Evolutionary conservation across 1,140 invertebrate species (phyloP).

Genomic region (Platyscapa corneri): DNA sequence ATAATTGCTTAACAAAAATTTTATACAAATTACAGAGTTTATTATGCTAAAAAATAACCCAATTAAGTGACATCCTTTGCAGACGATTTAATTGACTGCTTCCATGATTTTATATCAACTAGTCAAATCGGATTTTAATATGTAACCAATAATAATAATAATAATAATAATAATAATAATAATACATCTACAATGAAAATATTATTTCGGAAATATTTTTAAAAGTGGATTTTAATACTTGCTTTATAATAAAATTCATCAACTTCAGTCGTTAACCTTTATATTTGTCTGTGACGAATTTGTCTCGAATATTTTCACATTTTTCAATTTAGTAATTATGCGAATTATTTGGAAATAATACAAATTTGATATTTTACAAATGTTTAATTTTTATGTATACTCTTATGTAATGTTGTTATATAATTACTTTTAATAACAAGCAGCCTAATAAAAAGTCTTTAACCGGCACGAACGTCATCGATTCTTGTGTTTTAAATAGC

Average conservation of each 20-base stretch:
- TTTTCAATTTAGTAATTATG: too few species aligned
- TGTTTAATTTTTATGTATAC: too few species aligned
- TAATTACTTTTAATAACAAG: too few species aligned
- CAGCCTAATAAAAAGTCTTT: too few species aligned
- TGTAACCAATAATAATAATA: background rate
- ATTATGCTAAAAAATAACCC: background rate
- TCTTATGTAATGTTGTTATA: too few species aligned
- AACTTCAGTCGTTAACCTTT: background rate
- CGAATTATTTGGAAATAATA: too few species aligned
- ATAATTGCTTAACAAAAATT: background rate
- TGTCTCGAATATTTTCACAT: background rate
- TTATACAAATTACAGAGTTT: background rate
- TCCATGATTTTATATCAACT: background rate
- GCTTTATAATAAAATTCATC: background rate
- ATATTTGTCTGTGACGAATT: background rate
- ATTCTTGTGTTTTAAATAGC: too few species aligned
- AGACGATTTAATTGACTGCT: background rate
- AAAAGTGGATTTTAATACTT: background rate
- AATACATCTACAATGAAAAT: background rate
- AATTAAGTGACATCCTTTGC: constrained; percentile 1
- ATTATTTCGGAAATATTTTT: background rate
- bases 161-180: too few species aligned
- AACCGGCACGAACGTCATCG: too few species aligned
- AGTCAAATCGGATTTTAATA: background rate
- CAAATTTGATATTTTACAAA: too few species aligned